Evolutionary conservation across 2,113 vertebrate genomes (phyloP).

Genomic region (Piaya cayana): DNA sequence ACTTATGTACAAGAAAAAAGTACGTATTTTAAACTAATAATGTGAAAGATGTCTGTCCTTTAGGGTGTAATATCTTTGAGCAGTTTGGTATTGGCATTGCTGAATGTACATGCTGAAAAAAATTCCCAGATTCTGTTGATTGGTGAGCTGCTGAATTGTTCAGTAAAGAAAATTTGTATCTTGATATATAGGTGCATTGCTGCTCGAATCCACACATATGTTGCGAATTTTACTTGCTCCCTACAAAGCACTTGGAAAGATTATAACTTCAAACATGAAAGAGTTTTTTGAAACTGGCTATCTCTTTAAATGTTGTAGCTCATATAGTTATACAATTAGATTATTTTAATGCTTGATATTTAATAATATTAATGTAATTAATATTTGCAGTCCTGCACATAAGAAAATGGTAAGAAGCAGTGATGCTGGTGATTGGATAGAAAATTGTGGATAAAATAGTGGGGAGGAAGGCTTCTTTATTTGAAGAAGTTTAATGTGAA

Average conservation of each 20-base stretch:
- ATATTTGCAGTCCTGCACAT: neutral
- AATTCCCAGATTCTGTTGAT: neutral
- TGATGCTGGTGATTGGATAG: accelerated
- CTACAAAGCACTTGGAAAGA: neutral
- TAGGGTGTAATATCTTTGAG: neutral
- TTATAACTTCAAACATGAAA: neutral
- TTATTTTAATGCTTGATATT: neutral
- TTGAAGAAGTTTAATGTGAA: neutral
- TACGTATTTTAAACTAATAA: conserved; percentile 45
- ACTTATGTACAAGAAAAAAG: conserved; percentile 67
- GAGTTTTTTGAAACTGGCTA: neutral
- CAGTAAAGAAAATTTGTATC: neutral
- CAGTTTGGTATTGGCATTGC: neutral
- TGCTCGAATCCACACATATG: neutral
- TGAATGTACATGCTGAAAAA: neutral
- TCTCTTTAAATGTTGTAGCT: neutral
- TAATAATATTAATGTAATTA: too few relatives aligned
- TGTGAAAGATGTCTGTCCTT: neutral
- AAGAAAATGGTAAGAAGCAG: neutral
- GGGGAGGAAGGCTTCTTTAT: neutral
- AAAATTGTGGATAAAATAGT: neutral
- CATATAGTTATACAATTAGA: neutral
- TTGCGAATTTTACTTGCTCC: neutral
- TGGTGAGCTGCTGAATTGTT: neutral
- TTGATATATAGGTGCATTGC: neutral